Base-by-base conservation (phyloP, 92 coral and sea anemone species). In the Plumapathes pennacea region DNA sequence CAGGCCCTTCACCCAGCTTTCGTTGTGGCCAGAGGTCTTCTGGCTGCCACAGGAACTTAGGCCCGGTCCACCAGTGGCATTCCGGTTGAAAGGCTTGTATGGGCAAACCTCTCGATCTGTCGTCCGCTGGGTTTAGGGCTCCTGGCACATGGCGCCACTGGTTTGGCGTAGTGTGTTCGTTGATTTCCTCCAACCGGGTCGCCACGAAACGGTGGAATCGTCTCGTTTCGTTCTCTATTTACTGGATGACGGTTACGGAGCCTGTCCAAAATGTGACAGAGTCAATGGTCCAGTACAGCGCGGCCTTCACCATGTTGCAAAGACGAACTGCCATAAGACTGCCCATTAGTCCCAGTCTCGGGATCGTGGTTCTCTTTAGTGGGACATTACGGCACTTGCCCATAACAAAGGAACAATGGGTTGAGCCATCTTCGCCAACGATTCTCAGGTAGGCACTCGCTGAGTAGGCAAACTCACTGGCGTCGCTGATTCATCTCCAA, bases 91-190 rank as follows among this genome's bases (percentile, higher is more conserved):
- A 73, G 4, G 50, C 52, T 8, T 51, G 39, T 54, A 76, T 57
- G 27, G 46, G 47, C 18, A 80, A 38, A 5, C 76, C 82, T 38
- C 87, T 51, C 18, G 76, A 64, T 26, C 49, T 74, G 13, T 73
- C 82, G 47, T 80, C 87, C 0, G 77, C 87, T 5, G 77, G 82
- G 46, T 73, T 80, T n/a, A 73, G 46, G 12, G 21, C 40, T 4
- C 76, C 65, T 13, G 76, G 87, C 17, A 81, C 72, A 32, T 73
- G 71, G 57, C 72, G 32, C 87, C 87, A 80, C 56, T 63, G 57
- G 24, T 64, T 52, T 0, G 63, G 67, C 0, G 28, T 8, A 7
- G 82, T 54, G 10, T 38, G 23, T 21, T 74, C 82, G 34, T 74
- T 32, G 8, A 74, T 74, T 33, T 74, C 82, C 5, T 62, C 55